Conservation (phyloP, 2,113 vertebrate genomes). For the Plotosus lineatus region DNA sequence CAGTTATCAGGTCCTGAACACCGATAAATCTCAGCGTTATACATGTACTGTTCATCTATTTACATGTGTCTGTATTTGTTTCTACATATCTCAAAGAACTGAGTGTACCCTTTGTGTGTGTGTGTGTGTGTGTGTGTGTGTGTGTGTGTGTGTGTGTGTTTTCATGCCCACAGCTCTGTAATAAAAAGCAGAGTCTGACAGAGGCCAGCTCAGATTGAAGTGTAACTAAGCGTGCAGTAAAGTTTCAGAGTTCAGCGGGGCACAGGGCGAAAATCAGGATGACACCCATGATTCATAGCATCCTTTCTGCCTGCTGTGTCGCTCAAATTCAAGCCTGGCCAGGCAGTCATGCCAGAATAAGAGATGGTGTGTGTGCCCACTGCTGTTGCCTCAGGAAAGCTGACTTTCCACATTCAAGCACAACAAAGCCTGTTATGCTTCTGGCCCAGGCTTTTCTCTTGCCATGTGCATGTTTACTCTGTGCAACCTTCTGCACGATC, state of each 20-base stretch:
- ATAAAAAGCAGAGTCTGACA: slow-evolving; percentile 34
- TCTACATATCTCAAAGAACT: background rate
- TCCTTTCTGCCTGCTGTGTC: slow-evolving; percentile 49
- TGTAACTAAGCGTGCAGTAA: slow-evolving; percentile 60
- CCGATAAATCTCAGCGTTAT: slow-evolving; percentile 67
- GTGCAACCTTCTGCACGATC: slow-evolving; percentile 7
- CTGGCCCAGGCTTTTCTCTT: slow-evolving; percentile 21
- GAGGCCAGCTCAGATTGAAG: slow-evolving; percentile 51
- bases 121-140: slow-evolving; percentile 13
- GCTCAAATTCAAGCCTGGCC: slow-evolving; percentile 45
- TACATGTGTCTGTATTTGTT: background rate
- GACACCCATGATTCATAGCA: slow-evolving; percentile 55
- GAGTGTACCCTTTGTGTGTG: background rate
- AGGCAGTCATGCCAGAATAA: slow-evolving; percentile 32
- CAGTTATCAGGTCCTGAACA: slow-evolving; percentile 73
- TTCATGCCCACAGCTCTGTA: slow-evolving; percentile 46
- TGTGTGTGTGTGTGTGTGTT: slow-evolving; percentile 1
- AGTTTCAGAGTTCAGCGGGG: slow-evolving; percentile 54
- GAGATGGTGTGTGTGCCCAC: slow-evolving; percentile 34
- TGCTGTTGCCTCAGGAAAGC: slow-evolving; percentile 1
- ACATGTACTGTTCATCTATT: background rate
- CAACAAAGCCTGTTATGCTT: slow-evolving; percentile 23
- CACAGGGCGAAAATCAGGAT: slow-evolving; percentile 49
- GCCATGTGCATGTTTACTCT: background rate
- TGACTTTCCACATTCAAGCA: background rate